These are phyloP conservation scores for Condylostylus longicornis DNA, from an alignment of 1,140 invertebrate species.

Conservation along the genomic window DNA sequence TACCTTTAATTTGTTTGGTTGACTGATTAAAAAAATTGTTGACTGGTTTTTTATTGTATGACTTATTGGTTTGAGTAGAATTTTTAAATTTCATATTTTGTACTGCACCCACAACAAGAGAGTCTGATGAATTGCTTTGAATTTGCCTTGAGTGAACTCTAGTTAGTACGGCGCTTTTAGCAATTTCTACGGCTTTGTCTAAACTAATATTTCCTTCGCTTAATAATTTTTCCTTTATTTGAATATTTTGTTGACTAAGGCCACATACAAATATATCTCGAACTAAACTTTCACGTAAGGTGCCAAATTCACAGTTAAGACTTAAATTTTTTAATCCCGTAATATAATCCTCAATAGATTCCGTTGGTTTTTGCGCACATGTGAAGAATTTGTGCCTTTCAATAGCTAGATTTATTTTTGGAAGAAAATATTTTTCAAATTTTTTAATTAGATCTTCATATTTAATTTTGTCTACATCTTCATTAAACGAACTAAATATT, in stretches of 20 bases:
- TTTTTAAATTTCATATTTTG: no score
- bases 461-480: conserved; percentile 8
- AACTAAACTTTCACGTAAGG: conserved; percentile 7
- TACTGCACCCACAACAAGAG: no score
- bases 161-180: background rate
- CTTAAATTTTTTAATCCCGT: conserved; percentile 10
- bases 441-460: conserved; percentile 8
- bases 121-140: no score
- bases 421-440: conserved; percentile 9
- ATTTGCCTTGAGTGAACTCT: conserved; percentile 1
- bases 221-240: conserved; percentile 6
- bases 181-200: conserved; percentile 8
- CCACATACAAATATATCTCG: conserved; percentile 11
- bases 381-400: conserved; percentile 12
- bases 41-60: no score
- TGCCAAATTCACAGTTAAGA: conserved; percentile 11
- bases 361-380: conserved; percentile 8
- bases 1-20: no score
- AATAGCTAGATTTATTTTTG: conserved; percentile 13
- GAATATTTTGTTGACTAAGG: background rate
- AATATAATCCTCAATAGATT: conserved; percentile 9
- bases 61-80: no score
- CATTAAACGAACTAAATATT: conserved; percentile 13
- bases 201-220: conserved; percentile 7
- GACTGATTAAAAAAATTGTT: no score